A percentile compares a stretch with the other conserved stretches of the same genome.
Evolutionary conservation across 2,113 vertebrate genomes (phyloP).

Genomic region (Oryzias celebensis): DNA sequence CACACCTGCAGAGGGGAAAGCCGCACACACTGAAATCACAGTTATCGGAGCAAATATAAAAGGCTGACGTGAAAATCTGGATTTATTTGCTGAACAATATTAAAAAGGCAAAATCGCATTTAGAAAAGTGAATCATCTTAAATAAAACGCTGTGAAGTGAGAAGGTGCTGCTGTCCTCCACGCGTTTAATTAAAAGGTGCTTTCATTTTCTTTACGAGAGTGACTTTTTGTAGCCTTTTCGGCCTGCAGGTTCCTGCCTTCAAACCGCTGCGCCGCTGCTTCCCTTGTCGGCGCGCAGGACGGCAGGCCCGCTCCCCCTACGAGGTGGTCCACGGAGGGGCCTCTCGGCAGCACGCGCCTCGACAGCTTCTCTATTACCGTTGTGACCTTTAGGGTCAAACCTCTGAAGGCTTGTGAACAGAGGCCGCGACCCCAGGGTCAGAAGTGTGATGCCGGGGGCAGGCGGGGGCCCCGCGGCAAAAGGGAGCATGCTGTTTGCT

Average conservation of each 20-base stretch:
- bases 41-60: not conserved
- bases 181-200: not conserved
- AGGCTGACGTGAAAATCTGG: not conserved
- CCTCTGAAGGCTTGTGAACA: constrained; percentile 87
- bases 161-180: not conserved
- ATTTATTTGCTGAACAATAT: not conserved
- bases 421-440: constrained; percentile 88
- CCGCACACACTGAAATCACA: not conserved
- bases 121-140: not conserved
- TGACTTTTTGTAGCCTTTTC: constrained; percentile 4
- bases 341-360: constrained; percentile 83
- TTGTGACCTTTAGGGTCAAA: constrained; percentile 84
- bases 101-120: not conserved
- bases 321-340: constrained; percentile 73
- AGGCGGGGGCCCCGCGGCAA: constrained; percentile 78
- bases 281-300: constrained; percentile 12
- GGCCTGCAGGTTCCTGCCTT: constrained; percentile 20
- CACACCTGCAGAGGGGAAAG: not conserved
- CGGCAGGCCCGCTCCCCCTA: constrained; percentile 41
- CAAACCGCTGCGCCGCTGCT: constrained; percentile 8
- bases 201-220: constrained; percentile 2
- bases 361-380: constrained; percentile 89
- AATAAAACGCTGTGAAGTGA: not conserved
- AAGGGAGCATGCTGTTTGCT: constrained; percentile 85
- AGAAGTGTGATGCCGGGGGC: constrained; percentile 86